A percentile compares a stretch with the other conserved stretches of the same genome.
These are phyloP conservation scores for Lasioglossum albipes DNA, from an alignment of 1,140 invertebrate species.

Conservation along the genomic window DNA sequence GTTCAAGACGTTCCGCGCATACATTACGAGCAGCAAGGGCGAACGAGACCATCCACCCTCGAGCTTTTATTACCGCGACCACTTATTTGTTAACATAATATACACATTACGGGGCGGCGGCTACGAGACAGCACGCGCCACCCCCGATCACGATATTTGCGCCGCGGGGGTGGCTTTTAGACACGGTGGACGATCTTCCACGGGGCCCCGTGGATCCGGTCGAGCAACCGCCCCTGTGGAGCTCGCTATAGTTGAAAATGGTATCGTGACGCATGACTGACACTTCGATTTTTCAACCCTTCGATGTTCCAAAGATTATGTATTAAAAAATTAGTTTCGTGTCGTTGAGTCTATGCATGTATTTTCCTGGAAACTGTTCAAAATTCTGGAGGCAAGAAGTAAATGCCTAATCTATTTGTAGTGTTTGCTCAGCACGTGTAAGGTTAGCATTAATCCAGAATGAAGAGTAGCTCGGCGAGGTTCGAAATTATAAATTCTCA, in stretches of 20 bases:
- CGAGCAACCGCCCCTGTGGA: slow-evolving; percentile 32
- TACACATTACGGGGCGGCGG: slow-evolving; percentile 72
- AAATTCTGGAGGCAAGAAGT: too few relatives aligned
- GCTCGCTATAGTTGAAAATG: not conserved
- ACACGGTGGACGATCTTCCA: slow-evolving; percentile 71
- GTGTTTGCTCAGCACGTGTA: too few relatives aligned
- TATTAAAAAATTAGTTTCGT: too few relatives aligned
- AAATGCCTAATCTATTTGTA: too few relatives aligned
- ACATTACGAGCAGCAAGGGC: slow-evolving; percentile 64
- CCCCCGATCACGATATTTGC: slow-evolving; percentile 18
- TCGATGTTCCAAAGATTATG: too few relatives aligned
- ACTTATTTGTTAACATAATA: slow-evolving; percentile 79
- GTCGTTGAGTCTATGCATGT: too few relatives aligned
- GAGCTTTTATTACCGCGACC: slow-evolving; percentile 75
- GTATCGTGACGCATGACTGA: not conserved
- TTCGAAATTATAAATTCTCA: slow-evolving; percentile 22
- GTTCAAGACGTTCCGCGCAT: slow-evolving; percentile 75
- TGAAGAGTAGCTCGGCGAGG: slow-evolving; percentile 20
- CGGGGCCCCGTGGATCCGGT: slow-evolving; percentile 22
- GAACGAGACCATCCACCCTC: slow-evolving; percentile 17
- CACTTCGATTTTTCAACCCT: too few relatives aligned
- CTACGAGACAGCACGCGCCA: slow-evolving; percentile 56
- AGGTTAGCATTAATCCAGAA: slow-evolving; percentile 10
- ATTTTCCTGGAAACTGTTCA: too few relatives aligned
- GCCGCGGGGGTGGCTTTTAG: slow-evolving; percentile 65